These are phyloP conservation scores for Gambelia wislizenii DNA, from an alignment of 2,797 vertebrate genomes.

Conservation along the genomic window DNA sequence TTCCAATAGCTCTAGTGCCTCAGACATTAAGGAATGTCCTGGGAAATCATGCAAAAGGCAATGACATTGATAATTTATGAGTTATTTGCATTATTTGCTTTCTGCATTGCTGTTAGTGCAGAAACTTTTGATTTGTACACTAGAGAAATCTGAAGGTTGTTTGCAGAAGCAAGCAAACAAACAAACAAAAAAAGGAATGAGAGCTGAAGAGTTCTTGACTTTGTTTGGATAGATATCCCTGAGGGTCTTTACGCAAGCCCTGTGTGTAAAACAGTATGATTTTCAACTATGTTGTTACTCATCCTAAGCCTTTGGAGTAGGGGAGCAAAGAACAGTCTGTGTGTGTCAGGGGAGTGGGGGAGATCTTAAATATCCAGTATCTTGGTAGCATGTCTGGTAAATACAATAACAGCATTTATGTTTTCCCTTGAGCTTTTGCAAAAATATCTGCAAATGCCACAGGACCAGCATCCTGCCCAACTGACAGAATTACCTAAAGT, in stretches of 20 bases:
- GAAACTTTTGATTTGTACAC: slow-evolving; percentile 26
- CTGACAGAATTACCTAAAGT: slow-evolving; percentile 16
- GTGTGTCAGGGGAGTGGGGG: too few relatives aligned
- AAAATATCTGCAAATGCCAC: background rate
- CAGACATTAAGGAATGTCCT: background rate
- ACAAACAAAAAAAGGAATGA: background rate
- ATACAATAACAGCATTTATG: background rate
- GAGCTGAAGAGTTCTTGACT: background rate
- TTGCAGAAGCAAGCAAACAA: slow-evolving; percentile 6
- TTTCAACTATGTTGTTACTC: slow-evolving; percentile 14
- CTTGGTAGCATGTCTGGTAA: background rate
- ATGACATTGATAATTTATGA: background rate
- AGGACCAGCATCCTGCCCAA: slow-evolving; percentile 13
- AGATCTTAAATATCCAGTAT: too few relatives aligned
- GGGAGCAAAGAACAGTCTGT: background rate
- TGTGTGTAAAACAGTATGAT: slow-evolving; percentile 12
- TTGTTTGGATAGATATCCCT: background rate
- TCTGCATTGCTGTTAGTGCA: slow-evolving; percentile 1
- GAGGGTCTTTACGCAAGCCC: background rate
- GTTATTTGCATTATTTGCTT: background rate
- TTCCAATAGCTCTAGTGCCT: slow-evolving; percentile 4
- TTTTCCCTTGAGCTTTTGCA: background rate
- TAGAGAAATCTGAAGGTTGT: slow-evolving; percentile 23
- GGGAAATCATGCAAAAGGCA: slow-evolving; percentile 12
- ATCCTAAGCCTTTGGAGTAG: background rate